phyloP scores from a whole-genome alignment of 2,888 invertebrate genomes.

The Allophyes oxyacanthae region DNA sequence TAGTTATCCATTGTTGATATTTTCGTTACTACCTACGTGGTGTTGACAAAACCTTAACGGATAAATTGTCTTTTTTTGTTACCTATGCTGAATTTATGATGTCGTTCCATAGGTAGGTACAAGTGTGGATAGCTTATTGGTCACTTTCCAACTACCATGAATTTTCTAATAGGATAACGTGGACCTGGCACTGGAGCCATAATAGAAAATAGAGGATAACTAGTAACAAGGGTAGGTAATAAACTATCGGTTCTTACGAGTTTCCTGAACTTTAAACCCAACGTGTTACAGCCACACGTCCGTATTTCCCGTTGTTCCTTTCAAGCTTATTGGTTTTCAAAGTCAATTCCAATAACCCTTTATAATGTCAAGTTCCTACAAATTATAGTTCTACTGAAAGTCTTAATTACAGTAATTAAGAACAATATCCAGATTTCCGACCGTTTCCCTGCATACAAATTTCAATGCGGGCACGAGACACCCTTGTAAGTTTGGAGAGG shows the following conservation, averaged over 20 bases:
- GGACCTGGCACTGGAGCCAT: not conserved
- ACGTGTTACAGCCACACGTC: too few species aligned
- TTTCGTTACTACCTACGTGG: too few species aligned
- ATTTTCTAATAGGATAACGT: too few species aligned
- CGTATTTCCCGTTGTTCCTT: constrained; percentile 4
- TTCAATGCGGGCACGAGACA: constrained; percentile 37
- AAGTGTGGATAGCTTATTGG: too few species aligned
- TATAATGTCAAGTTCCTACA: constrained; percentile 7
- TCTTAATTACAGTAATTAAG: constrained; percentile 43
- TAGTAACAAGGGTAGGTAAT: not conserved
- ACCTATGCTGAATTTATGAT: too few species aligned
- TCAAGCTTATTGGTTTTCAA: not conserved
- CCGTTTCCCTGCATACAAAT: constrained; percentile 32
- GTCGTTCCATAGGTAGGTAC: too few species aligned
- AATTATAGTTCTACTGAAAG: constrained; percentile 13
- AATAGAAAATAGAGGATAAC: not conserved
- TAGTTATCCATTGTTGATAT: too few species aligned
- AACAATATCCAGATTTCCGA: constrained; percentile 36
- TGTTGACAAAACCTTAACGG: too few species aligned
- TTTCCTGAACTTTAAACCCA: not conserved
- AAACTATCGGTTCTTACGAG: not conserved
- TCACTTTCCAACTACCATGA: too few species aligned
- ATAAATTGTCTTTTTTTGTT: too few species aligned
- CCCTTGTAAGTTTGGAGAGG: constrained; percentile 52
- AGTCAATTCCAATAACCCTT: constrained; percentile 15